Conservation (phyloP, 2,888 invertebrate genomes). For the Pollenia labialis region DNA sequence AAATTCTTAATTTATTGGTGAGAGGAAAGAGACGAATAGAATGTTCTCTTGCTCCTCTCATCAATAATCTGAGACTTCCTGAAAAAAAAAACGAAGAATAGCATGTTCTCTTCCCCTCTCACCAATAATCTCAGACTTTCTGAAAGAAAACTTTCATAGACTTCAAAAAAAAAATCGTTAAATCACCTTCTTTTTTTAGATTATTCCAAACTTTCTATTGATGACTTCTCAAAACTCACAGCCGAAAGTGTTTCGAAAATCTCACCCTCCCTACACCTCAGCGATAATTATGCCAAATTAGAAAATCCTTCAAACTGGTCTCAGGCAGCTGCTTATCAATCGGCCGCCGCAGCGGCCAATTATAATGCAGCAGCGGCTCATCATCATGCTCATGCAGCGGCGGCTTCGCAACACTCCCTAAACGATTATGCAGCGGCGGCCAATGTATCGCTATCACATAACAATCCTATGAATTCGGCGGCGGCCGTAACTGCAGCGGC, state of each 20-base stretch:
- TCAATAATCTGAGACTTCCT: no score
- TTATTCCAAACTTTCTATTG: slow-evolving; percentile 85
- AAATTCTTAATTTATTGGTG: neutral
- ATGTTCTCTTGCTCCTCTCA: no score
- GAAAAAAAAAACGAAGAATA: no score
- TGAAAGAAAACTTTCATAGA: no score
- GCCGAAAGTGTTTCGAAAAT: slow-evolving; percentile 84
- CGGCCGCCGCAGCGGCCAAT: slow-evolving; percentile 82
- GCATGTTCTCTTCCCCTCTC: no score
- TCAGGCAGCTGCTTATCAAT: slow-evolving; percentile 82
- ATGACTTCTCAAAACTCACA: slow-evolving; percentile 85
- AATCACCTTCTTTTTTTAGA: slow-evolving; percentile 79
- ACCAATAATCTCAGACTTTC: no score
- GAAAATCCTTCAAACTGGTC: slow-evolving; percentile 82
- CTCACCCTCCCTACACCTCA: slow-evolving; percentile 82
- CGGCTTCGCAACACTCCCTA: slow-evolving; percentile 79
- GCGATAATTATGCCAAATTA: slow-evolving; percentile 82
- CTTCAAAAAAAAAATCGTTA: neutral
- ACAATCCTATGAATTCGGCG: slow-evolving; percentile 76
- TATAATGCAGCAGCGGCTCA: slow-evolving; percentile 80
- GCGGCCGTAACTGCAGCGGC: slow-evolving; percentile 79
- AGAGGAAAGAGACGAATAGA: no score
- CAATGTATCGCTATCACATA: slow-evolving; percentile 78
- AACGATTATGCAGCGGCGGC: slow-evolving; percentile 80
- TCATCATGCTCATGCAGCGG: slow-evolving; percentile 74